phyloP scores from a whole-genome alignment of 2,888 invertebrate species.

The Ophion ellenae region DNA sequence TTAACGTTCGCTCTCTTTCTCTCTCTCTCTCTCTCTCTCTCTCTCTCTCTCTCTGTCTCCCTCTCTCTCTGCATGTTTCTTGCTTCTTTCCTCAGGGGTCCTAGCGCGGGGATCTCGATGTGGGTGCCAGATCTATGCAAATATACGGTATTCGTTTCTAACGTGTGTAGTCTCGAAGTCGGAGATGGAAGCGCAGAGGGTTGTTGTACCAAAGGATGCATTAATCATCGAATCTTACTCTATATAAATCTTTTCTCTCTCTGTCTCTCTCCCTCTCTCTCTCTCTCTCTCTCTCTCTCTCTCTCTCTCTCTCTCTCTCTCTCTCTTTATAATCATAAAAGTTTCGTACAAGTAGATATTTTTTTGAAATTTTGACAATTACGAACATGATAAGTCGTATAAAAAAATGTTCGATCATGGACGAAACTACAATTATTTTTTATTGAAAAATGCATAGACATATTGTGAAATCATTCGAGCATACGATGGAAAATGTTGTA shows the following conservation, averaged over 20 bases:
- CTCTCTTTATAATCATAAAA: not conserved
- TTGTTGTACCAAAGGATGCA: slow-evolving; percentile 50
- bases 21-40: not conserved
- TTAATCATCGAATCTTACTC: slow-evolving; percentile 59
- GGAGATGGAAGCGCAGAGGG: slow-evolving; percentile 23
- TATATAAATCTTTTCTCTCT: slow-evolving; percentile 4
- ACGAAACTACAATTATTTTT: no score
- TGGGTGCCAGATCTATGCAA: slow-evolving; percentile 14
- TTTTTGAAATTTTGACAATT: no score
- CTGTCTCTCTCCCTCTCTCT: not conserved
- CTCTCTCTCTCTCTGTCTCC: not conserved
- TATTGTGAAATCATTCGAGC: no score
- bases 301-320: not conserved
- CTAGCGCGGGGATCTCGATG: not conserved
- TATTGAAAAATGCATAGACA: no score
- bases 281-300: not conserved
- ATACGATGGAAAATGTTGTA: no score
- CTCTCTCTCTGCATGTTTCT: not conserved
- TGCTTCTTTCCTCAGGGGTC: slow-evolving; percentile 6
- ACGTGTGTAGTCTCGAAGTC: slow-evolving; percentile 29
- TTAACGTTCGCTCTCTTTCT: slow-evolving; percentile 13
- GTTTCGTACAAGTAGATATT: no score
- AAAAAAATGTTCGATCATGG: no score
- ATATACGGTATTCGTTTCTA: slow-evolving; percentile 11
- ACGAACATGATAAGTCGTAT: no score